Base-by-base conservation (phyloP, 2,888 invertebrate species). In the Synanthedon andrenaeformis region DNA sequence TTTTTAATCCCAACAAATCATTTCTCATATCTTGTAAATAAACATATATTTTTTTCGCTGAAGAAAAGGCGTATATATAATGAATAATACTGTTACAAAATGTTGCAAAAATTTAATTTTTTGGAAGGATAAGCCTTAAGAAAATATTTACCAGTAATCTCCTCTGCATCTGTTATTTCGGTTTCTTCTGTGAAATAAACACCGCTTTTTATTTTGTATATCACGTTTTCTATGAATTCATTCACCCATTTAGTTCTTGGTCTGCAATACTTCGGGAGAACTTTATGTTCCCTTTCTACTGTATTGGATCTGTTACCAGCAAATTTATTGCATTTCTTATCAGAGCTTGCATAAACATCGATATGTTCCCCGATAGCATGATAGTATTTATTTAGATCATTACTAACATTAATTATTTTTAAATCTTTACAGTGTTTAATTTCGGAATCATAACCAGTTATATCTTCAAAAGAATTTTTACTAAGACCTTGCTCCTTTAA, bases 211-310 rank as follows among this genome's bases (percentile, higher is more conserved):
- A 86, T 70, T 57, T 83, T 84, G 54, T 63, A 76, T 45, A 85
- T 79, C 13, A 86, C 73, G 55, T 72, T 82, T n/a, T 86, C 86
- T 52, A 85, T 76, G 52, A 82, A 77, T 51, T 83, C 81, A 60
- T 74, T 82, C 1, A 78, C 74, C 74, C 77, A 71, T 60, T 73
- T 82, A 10, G 70, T 68, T 66, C 76, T 83, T 11, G 73, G 61
- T 75, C 78, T 75, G 12, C 71, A 67, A 54, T 68, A 55, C 52
- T 57, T 62, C 14, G 58, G 13, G 4, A 45, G 45, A 3, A 1
- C 14, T n/a, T 45, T n/a, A 45, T 45, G n/a, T 45, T 45, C 45
- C 14, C 3, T 45, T 45, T 45, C 12, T 13, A 45, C 42, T 13
- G 13, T 45, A 13, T 45, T 42, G 6, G 6, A 13, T 42, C 3